Evolutionary conservation across 53 echinoderm and acorn worm genomes (phyloP).

Genomic region (Zoroaster sp.): DNA sequence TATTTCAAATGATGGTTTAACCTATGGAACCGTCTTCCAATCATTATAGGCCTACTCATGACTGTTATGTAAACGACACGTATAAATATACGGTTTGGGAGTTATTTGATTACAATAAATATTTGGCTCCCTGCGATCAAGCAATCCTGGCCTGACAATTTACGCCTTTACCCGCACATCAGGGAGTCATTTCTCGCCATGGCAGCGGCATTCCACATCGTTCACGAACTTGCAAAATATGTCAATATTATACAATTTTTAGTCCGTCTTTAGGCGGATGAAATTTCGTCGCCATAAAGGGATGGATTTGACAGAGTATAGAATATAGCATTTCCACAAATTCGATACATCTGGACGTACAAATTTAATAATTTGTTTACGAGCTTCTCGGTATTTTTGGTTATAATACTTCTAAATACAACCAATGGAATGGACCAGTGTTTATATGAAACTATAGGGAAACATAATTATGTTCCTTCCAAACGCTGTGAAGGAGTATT

Average conservation of each 20-base stretch:
- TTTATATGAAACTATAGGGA: too few species aligned
- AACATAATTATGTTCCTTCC: too few species aligned
- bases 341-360: not conserved
- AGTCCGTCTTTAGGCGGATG: not conserved
- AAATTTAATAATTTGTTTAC: not conserved
- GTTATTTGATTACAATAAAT: constrained; percentile 10
- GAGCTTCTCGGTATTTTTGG: not conserved
- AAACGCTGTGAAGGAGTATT: too few species aligned
- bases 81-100: not conserved
- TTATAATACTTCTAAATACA: not conserved
- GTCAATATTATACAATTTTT: constrained; percentile 1
- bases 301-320: not conserved
- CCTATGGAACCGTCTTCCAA: too few species aligned
- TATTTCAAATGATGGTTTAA: too few species aligned
- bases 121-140: not conserved
- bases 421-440: too few species aligned
- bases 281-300: constrained; percentile 33
- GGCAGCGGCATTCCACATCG: constrained; percentile 44
- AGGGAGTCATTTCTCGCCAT: constrained; percentile 36
- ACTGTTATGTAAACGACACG: constrained; percentile 26
- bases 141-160: not conserved
- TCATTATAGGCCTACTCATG: too few species aligned
- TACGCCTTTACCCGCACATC: constrained; percentile 9
- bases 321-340: not conserved
- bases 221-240: constrained; percentile 24